Percentiles rank a stretch among this genome's conserved stretches.
phyloP scores from a whole-genome alignment of 2,888 invertebrate genomes.

The Bursaphelenchus okinawaensis region DNA sequence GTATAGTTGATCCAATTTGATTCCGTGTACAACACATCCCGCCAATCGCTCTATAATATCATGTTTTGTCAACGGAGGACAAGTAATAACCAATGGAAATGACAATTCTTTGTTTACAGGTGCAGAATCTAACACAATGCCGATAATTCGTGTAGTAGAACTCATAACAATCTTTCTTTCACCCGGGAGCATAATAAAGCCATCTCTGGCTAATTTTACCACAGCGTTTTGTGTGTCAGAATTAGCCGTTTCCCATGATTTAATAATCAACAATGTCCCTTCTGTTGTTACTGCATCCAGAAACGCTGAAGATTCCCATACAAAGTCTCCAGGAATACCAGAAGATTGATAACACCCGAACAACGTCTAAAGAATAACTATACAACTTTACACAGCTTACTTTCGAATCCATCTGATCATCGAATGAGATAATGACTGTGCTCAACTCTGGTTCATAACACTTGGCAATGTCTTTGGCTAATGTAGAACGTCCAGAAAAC shows the following conservation, averaged over 20 bases:
- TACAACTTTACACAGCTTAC: conserved; percentile 58
- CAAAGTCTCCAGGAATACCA: conserved; percentile 91
- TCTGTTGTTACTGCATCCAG: conserved; percentile 26
- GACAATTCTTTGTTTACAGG: conserved; percentile 6
- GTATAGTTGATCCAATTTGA: conserved; percentile 1
- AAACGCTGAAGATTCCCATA: conserved; percentile 73
- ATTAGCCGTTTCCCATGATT: conserved; percentile 89
- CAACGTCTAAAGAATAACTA: conserved; percentile 64
- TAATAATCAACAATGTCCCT: conserved; percentile 65
- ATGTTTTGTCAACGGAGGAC: background rate
- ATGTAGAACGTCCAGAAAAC: conserved; percentile 86
- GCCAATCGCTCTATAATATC: background rate
- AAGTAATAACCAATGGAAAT: background rate
- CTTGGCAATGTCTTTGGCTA: conserved; percentile 79
- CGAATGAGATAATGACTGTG: conserved; percentile 74
- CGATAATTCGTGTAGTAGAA: conserved; percentile 84
- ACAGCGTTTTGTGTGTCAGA: conserved; percentile 72
- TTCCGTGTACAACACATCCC: background rate
- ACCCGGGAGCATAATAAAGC: conserved; percentile 74
- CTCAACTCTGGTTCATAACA: conserved; percentile 64
- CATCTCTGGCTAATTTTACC: conserved; percentile 28
- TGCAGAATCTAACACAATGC: conserved; percentile 67
- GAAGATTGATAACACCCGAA: conserved; percentile 89
- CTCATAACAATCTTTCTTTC: conserved; percentile 75
- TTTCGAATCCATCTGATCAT: conserved; percentile 92